Evolutionary conservation across 2,888 invertebrate species (phyloP).

Genomic region (Ophioninae sp.): DNA sequence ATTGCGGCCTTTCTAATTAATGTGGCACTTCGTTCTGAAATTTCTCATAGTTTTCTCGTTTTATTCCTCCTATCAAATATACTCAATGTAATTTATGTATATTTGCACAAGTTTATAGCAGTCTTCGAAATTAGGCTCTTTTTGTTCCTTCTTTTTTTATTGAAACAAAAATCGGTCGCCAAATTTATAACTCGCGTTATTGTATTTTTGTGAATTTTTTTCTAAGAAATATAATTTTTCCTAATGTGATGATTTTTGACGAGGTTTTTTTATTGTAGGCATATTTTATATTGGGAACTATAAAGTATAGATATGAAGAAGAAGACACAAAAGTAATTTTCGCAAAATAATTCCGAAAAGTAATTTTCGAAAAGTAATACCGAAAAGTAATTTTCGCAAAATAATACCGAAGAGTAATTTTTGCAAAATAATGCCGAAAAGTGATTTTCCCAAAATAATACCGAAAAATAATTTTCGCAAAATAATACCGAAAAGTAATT

Average conservation of each 20-base stretch:
- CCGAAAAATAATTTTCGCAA: too few relatives aligned
- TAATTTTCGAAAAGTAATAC: too few relatives aligned
- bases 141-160: background rate
- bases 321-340: too few relatives aligned
- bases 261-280: too few relatives aligned
- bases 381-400: too few relatives aligned
- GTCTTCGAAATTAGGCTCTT: background rate
- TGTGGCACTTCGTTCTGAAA: background rate
- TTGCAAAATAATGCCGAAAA: too few relatives aligned
- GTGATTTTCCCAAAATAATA: too few relatives aligned
- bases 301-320: too few relatives aligned
- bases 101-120: background rate
- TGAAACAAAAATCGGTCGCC: background rate
- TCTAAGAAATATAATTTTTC: background rate
- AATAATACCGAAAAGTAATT: too few relatives aligned
- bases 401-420: too few relatives aligned
- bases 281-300: too few relatives aligned
- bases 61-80: background rate
- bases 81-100: background rate
- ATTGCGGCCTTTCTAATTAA: background rate
- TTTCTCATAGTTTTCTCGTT: background rate
- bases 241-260: background rate
- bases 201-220: background rate
- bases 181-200: background rate
- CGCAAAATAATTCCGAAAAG: too few relatives aligned